Evolutionary conservation across 92 coral and sea anemone genomes (phyloP).

Genomic region (Palythoa heliodiscus): DNA sequence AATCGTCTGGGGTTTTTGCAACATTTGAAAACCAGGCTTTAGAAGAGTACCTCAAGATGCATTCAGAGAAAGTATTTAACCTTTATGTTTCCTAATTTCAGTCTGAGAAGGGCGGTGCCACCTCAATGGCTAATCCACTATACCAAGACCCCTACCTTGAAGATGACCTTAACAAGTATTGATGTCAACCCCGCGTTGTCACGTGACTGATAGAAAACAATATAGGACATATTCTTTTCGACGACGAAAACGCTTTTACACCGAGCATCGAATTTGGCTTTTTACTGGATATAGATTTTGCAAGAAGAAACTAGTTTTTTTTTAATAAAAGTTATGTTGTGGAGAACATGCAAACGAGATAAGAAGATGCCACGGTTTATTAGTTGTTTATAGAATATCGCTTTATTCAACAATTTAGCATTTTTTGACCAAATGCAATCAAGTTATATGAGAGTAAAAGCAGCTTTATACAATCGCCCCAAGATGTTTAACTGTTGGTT

Average conservation of each 20-base stretch:
- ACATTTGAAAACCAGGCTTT: too few relatives aligned
- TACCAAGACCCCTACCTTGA: conserved; percentile 98
- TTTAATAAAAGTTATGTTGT: neutral
- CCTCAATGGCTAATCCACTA: conserved; percentile 98
- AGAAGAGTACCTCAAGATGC: neutral
- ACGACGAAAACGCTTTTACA: conserved; percentile 24
- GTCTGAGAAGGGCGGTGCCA: conserved; percentile 93
- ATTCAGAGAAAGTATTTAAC: neutral
- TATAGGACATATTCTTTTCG: conserved; percentile 10
- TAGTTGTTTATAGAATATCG: neutral
- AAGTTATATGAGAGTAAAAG: too few relatives aligned
- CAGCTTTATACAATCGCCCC: neutral
- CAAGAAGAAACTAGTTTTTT: neutral
- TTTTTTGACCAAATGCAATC: neutral
- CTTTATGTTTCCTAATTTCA: conserved; percentile 22
- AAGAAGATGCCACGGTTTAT: neutral
- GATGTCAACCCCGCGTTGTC: conserved; percentile 18
- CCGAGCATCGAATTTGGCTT: conserved; percentile 16
- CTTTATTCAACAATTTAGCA: neutral
- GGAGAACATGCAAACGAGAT: neutral
- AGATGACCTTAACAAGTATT: conserved; percentile 83
- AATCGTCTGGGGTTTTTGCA: too few relatives aligned
- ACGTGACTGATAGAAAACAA: neutral
- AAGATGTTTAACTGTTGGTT: neutral
- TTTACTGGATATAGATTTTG: conserved; percentile 3